Percentiles rank a stretch among this genome's conserved stretches.
Evolutionary conservation across 2,113 vertebrate genomes (phyloP).

Genomic region (Phalacrocorax pelagicus): DNA sequence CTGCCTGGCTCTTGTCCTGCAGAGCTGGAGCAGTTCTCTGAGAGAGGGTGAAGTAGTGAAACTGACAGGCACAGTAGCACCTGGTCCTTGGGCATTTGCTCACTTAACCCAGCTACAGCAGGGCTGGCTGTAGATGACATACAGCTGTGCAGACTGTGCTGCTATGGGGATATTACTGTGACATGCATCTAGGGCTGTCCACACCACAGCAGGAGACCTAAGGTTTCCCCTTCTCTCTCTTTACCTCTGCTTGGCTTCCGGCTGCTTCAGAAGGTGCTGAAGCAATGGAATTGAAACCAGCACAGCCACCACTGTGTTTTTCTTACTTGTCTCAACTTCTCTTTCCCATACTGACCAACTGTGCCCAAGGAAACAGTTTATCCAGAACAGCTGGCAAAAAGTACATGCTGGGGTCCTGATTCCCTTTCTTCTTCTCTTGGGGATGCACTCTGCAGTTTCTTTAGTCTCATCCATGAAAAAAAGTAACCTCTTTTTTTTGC

Average conservation of each 20-base stretch:
- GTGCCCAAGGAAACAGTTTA: background rate
- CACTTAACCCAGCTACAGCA: background rate
- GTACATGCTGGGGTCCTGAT: background rate
- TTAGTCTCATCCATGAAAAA: background rate
- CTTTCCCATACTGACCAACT: background rate
- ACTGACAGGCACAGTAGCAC: background rate
- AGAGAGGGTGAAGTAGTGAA: background rate
- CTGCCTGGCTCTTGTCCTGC: background rate
- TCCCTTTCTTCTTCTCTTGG: background rate
- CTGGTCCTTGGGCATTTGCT: background rate
- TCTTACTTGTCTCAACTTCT: background rate
- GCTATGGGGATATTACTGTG: background rate
- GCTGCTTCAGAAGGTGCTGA: background rate
- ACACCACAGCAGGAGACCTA: background rate
- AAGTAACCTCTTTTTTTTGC: background rate
- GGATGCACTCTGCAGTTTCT: background rate
- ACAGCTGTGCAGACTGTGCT: background rate
- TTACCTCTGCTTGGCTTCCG: background rate
- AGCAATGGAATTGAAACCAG: background rate
- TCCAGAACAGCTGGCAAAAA: background rate
- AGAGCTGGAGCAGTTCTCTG: background rate
- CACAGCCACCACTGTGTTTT: background rate
- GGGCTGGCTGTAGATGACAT: background rate
- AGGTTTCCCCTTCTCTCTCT: background rate
- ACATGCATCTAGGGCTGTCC: background rate